Percentiles rank a stretch among this genome's conserved stretches.
Evolutionary conservation across 2,888 invertebrate species (phyloP).

Genomic region (Eristalis arbustorum): DNA sequence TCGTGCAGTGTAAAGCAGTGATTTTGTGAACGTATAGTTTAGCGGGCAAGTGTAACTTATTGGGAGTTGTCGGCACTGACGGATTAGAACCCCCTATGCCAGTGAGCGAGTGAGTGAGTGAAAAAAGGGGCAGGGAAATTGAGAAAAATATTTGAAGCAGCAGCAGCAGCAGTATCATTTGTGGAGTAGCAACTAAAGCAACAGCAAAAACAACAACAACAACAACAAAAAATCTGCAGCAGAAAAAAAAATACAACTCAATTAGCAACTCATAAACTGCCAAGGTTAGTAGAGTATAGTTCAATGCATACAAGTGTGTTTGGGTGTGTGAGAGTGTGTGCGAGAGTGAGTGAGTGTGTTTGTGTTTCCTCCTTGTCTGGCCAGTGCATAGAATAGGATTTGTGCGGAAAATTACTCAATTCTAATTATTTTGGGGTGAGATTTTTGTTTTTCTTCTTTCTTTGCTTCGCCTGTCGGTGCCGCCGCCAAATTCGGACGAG

Average conservation of each 20-base stretch:
- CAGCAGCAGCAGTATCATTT: no score
- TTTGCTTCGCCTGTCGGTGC: not conserved
- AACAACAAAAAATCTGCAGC: not conserved
- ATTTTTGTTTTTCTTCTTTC: not conserved
- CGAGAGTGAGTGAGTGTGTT: not conserved
- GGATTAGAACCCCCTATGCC: not conserved
- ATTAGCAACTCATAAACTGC: slow-evolving; percentile 48
- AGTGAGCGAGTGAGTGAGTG: not conserved
- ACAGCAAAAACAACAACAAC: not conserved
- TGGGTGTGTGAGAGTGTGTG: not conserved
- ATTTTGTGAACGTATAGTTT: slow-evolving; percentile 21
- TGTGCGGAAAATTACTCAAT: not conserved
- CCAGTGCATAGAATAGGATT: not conserved
- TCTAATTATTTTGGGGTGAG: not conserved
- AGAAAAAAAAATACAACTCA: slow-evolving; percentile 36
- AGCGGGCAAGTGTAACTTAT: slow-evolving; percentile 1
- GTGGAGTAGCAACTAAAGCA: not conserved
- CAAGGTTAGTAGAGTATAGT: slow-evolving; percentile 54
- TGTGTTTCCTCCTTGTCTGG: slow-evolving; percentile 22
- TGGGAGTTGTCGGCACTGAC: not conserved
- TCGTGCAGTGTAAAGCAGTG: slow-evolving; percentile 22
- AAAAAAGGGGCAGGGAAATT: not conserved
- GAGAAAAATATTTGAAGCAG: not conserved
- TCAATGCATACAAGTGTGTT: not conserved
- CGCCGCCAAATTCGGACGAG: not conserved